Conservation (phyloP, 1,140 invertebrate species). For the Neodiprion virginianus region DNA sequence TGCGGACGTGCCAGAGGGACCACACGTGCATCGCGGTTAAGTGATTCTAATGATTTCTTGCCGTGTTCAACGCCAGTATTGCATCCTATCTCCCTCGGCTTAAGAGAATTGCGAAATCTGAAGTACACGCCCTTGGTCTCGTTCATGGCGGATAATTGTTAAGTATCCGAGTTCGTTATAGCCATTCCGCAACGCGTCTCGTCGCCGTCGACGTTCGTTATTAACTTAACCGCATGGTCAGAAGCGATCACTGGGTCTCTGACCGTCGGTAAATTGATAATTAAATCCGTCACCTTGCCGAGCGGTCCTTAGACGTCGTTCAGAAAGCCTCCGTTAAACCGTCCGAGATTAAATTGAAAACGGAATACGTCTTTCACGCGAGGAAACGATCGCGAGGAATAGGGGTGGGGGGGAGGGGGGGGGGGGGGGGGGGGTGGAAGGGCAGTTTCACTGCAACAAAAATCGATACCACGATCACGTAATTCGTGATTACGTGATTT, state of each 20-base stretch:
- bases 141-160: neutral
- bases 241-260: neutral
- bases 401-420: no score
- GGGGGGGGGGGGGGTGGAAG: no score
- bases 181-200: neutral
- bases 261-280: neutral
- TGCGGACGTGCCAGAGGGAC: neutral
- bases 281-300: constrained; percentile 2
- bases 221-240: neutral
- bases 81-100: neutral
- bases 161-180: constrained; percentile 1
- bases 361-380: neutral
- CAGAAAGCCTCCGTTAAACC: neutral
- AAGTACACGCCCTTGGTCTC: neutral
- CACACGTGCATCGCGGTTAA: neutral
- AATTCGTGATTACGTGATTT: no score
- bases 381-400: neutral
- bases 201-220: neutral
- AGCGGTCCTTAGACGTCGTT: neutral
- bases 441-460: no score
- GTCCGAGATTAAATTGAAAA: neutral
- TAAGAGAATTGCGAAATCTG: neutral
- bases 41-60: neutral
- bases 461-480: no score
- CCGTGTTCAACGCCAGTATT: neutral